These are phyloP conservation scores for Julus scanicus DNA, from an alignment of 2,888 invertebrate genomes.

Conservation along the genomic window DNA sequence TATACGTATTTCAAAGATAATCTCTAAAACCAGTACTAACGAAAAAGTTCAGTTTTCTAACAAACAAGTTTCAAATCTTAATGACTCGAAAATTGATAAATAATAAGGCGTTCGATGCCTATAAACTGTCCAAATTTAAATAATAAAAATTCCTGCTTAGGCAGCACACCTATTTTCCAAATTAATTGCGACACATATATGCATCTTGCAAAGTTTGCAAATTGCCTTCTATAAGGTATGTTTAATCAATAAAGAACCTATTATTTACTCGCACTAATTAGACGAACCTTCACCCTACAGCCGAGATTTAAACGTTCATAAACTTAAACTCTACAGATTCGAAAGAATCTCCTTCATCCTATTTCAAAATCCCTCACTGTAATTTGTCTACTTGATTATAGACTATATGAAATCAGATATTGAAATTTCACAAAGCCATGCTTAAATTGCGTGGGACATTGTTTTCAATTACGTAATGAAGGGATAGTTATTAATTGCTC, in stretches of 20 bases:
- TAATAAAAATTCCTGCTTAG: neutral
- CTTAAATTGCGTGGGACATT: neutral
- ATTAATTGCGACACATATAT: neutral
- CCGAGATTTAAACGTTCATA: neutral
- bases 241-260: conserved; percentile 31
- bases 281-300: neutral
- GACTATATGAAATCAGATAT: neutral
- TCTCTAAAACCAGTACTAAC: neutral
- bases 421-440: neutral
- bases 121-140: neutral
- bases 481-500: conserved; percentile 16
- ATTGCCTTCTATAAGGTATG: neutral
- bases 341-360: neutral
- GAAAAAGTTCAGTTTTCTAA: neutral
- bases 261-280: neutral
- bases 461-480: neutral
- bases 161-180: conserved; percentile 2
- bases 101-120: neutral
- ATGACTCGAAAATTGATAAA: conserved; percentile 33
- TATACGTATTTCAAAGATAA: neutral
- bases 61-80: conserved; percentile 1
- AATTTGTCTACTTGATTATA: neutral
- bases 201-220: neutral
- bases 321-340: neutral
- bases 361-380: neutral